Base-by-base conservation (phyloP, 2,797 vertebrate species). In the Rhinoraja longicauda region DNA sequence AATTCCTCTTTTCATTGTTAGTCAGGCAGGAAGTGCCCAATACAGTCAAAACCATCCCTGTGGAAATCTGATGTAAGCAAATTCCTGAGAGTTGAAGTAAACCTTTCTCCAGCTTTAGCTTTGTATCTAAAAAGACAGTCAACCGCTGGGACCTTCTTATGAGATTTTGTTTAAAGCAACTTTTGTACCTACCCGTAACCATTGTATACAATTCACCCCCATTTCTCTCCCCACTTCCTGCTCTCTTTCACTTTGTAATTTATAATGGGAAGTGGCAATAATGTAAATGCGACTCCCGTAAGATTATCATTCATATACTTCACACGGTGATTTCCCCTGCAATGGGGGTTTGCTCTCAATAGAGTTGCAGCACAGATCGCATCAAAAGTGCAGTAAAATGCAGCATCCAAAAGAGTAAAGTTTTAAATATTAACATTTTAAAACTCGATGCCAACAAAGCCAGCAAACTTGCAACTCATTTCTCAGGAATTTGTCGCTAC, bases 1-100 rank as follows among this genome's bases (percentile, higher is more conserved):
- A 88, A 67, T 88, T 88, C 84, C n/a, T 88, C 84, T 67, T 67
- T 67, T 67, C 84, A 88, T 67, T 88, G 84, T 88, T 86, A 36
- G 8, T 88, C 70, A 67, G 59, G n/a, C 84, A 88, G 84, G 84
- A 67, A 88, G 62, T 9, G 29, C 88, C 59, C 36, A 67, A 67
- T n/a, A 73, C 70, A 88, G n/a, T 88, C 84, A 88, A 88, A 88
- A 64, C 84, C 84, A 88, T 88, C 84, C 10, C 62, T 62, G 59
- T 86, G 57, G 13, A 64, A 88, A 24, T 67, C 17, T 67, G 29
- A 88, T 67, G 84, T 67, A 88, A 88, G 84, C 84, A 88, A 88
- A 88, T 88, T 67, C 59, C 62, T 88, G 84, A 88, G 24, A 32
- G 84, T 67, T 88, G 62, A 88, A 88, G 84, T 88, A 88, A 88